A percentile compares a stretch with the other conserved stretches of the same genome.
Conservation (phyloP, 2,797 vertebrate genomes). For the Cyprinella venusta region DNA sequence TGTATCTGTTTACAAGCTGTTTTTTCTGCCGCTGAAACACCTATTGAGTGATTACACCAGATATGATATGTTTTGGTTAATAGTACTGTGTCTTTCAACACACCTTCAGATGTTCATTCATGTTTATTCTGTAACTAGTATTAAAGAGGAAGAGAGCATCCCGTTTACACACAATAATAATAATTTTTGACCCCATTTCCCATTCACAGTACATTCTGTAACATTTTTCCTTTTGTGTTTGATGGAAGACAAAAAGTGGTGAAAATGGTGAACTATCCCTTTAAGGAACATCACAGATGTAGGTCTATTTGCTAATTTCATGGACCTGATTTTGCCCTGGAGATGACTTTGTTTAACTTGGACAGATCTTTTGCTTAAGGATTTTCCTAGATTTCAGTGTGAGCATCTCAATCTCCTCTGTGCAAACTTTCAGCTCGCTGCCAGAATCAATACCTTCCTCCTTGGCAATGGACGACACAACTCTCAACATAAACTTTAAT, state of each 20-base stretch:
- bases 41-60: too few relatives aligned
- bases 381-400: conserved; percentile 39
- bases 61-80: too few relatives aligned
- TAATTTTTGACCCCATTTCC: not conserved
- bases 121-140: too few relatives aligned
- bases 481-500: conserved; percentile 4
- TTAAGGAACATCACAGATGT: conserved; percentile 16
- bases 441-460: conserved; percentile 58
- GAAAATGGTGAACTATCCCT: conserved; percentile 1
- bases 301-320: conserved; percentile 29
- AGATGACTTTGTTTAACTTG: conserved; percentile 24
- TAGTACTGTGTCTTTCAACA: too few relatives aligned
- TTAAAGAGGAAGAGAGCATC: too few relatives aligned
- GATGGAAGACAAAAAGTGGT: not conserved
- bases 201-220: not conserved
- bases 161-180: too few relatives aligned
- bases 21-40: too few relatives aligned
- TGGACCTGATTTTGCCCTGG: conserved; percentile 23
- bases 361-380: conserved; percentile 15
- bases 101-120: too few relatives aligned
- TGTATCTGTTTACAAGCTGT: too few relatives aligned
- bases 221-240: not conserved
- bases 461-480: conserved; percentile 34
- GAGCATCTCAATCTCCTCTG: conserved; percentile 35
- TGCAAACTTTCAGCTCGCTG: conserved; percentile 27